Evolutionary conservation across 2,888 invertebrate species (phyloP), one percentile per base, ranked within the genome.

Genomic region (Pheosia gnoma): DNA sequence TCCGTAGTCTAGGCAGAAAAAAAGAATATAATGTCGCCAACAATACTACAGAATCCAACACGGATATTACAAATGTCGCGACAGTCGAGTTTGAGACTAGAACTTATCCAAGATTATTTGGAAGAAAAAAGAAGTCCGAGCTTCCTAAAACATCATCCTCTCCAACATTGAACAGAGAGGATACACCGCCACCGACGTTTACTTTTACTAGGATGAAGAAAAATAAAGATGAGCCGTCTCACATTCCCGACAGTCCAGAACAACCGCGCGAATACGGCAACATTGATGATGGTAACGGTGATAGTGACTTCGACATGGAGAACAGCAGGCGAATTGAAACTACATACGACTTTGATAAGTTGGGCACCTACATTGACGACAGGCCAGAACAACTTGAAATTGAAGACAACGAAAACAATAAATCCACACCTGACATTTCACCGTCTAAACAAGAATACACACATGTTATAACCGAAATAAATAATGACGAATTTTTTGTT

Each of bases 401-500:
- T 6, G 83, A 85, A 43, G 78, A 84, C 54, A 79, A 83, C 25
- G 80, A 77, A 13, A 82, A 86, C 60, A 62, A 81, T 66, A 74
- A 78, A 66, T 89, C 88, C 6, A 81, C 82, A 62, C 81, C 87
- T n/a, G 82, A 89, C 60, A 83, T 86, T 68, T 87, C 90, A 83
- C 89, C 88, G 77, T 84, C 86, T 77, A 90, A 89, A 77, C 87
- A 88, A 87, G 91, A 93, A 86, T 90, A 88, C 83, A 91, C 88
- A 77, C 92, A 87, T 84, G 96, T 97, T 4, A 95, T 98, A 78
- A 97, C 97, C 89, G 97, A 97, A 91, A 96, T 97, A 71, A 96
- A 97, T 82, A 96, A 97, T 54, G 97, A 98, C 86, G 97, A 98
- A 90, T 98, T 97, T 92, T 97, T 97, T 85, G 93, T 97, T 66